Conservation (phyloP, 2,113 vertebrate species). For the Dascyllus trimaculatus region DNA sequence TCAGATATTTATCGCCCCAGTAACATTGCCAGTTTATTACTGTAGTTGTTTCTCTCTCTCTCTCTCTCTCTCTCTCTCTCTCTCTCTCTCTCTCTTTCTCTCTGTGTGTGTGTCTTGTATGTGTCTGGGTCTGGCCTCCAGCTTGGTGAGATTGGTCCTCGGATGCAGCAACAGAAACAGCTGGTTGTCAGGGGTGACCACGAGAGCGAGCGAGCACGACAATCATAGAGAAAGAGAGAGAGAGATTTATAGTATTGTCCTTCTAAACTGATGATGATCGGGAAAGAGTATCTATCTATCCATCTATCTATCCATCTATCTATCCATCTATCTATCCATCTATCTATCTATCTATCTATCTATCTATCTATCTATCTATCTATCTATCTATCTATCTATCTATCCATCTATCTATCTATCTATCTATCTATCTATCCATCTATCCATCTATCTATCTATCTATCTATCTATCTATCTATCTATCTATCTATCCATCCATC, state of each 20-base stretch:
- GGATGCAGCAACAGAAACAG: constrained; percentile 48
- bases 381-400: background rate
- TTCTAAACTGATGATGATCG: background rate
- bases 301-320: constrained; percentile 20
- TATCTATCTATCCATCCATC: background rate
- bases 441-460: constrained; percentile 3
- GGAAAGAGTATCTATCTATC: constrained; percentile 13
- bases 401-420: constrained; percentile 4
- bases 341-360: constrained; percentile 8
- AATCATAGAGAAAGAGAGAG: background rate
- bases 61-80: background rate
- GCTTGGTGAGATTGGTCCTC: constrained; percentile 10
- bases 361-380: background rate
- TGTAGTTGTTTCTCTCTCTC: constrained; percentile 10
- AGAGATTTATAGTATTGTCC: constrained; percentile 8
- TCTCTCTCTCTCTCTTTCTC: background rate
- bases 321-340: background rate
- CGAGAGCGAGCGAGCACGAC: constrained; percentile 1
- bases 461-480: constrained; percentile 4
- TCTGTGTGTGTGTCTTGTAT: constrained; percentile 2
- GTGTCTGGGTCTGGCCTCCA: background rate
- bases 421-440: constrained; percentile 33
- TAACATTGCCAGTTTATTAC: constrained; percentile 56
- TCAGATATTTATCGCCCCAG: constrained; percentile 59
- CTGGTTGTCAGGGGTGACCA: constrained; percentile 72